Conservation (phyloP, 1,140 invertebrate species). For the Adelges cooleyi region DNA sequence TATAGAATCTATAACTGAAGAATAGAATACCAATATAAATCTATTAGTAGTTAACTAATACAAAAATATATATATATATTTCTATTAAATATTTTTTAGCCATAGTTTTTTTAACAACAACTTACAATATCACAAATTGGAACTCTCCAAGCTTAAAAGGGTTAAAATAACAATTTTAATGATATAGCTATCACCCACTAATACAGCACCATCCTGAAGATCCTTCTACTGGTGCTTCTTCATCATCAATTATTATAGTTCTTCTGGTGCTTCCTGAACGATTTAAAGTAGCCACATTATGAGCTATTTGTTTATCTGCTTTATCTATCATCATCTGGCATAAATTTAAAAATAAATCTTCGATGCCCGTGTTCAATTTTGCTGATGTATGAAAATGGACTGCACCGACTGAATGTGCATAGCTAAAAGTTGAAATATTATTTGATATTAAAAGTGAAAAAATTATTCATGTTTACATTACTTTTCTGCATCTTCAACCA, state of each 20-base stretch:
- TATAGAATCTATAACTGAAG: no score
- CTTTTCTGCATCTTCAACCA: constrained; percentile 73
- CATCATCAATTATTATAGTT: constrained; percentile 48
- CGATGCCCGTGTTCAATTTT: constrained; percentile 83
- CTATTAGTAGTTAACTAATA: no score
- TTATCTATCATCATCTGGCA: constrained; percentile 55
- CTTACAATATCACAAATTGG: constrained; percentile 10
- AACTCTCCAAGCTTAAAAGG: not conserved
- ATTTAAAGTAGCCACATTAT: constrained; percentile 41
- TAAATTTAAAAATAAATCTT: constrained; percentile 83
- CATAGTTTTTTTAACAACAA: not conserved
- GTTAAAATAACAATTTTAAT: no score
- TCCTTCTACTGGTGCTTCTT: constrained; percentile 24
- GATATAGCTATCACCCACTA: not conserved
- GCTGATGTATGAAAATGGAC: constrained; percentile 90
- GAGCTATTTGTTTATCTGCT: constrained; percentile 40
- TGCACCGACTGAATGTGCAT: constrained; percentile 85
- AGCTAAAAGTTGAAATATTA: constrained; percentile 47
- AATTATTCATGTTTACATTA: constrained; percentile 42
- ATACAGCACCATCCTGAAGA: constrained; percentile 14
- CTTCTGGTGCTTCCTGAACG: constrained; percentile 43
- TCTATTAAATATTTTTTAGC: not conserved
- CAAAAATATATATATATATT: constrained; percentile 3
- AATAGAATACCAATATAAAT: no score
- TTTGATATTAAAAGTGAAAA: constrained; percentile 1